Base-by-base conservation (phyloP, 2,113 vertebrate genomes). In the Tympanuchus pallidicinctus region DNA sequence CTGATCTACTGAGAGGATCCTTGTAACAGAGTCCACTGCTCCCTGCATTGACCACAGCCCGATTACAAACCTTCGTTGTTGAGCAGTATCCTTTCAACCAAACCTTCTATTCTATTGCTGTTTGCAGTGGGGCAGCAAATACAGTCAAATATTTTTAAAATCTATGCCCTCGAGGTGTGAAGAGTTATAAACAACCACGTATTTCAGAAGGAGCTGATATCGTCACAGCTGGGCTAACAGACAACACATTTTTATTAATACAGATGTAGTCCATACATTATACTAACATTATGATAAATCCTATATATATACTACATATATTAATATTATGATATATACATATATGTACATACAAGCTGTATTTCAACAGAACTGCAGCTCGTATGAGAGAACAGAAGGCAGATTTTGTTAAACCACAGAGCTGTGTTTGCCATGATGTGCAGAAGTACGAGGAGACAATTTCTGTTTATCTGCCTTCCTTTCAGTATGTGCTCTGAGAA, bases 401-500 rank as follows among this genome's bases (percentile, higher is more conserved):
- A 32, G 45, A 17, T 77, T 86, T 74, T 59, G 30, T 85, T 84
- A 63, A 85, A 30, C 71, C 87, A 36, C 27, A 79, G 82, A 67
- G 22, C 47, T 36, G 70, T 47, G 48, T 48, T 50, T 84, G 70
- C 52, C 77, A 22, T 76, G 67, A 72, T 57, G 71, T 79, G 57
- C 34, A 87, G 56, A 72, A 78, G 52, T 69, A 67, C 84, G 40
- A 88, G 40, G 40, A 74, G 66, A 79, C 45, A 77, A 80, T 86
- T 88, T 86, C 45, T 92, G 4, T 88, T 90, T 90, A 34, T 57
- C 76, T 72, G 69, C 47, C 67, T 85, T 77, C 80, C 42, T 79
- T 85, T 94, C 79, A 91, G 1, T 72, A 30, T 4, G 1, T 66
- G 50, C 71, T 94, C 89, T 90, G 69, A 73, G 74, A 90, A 85